Conservation (phyloP, 2,888 invertebrate genomes). For the Scaptomyza caliginosa region DNA sequence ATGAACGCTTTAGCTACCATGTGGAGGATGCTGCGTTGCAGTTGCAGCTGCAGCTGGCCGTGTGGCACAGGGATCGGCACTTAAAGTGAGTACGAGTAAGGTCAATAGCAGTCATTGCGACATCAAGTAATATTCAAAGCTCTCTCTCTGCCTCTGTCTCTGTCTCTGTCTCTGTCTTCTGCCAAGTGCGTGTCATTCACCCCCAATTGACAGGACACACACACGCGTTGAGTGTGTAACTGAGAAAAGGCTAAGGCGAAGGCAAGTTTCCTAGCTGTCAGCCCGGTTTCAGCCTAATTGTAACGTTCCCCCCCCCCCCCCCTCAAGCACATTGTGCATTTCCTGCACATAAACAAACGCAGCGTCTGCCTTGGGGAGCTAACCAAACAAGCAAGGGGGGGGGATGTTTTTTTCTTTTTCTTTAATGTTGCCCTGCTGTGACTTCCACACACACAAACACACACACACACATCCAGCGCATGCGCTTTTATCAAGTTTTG, state of each 20-base stretch:
- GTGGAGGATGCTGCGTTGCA: conserved; percentile 27
- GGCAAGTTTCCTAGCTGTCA: background rate
- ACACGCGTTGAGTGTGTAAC: background rate
- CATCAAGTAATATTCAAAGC: conserved; percentile 1
- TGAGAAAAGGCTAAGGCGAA: conserved; percentile 47
- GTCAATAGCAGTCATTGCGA: conserved; percentile 70
- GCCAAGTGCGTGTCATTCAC: conserved; percentile 60
- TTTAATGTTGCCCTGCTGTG: background rate
- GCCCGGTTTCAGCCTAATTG: conserved; percentile 62
- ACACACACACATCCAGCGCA: conserved; percentile 43
- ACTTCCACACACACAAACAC: conserved; percentile 21
- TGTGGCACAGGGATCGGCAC: conserved; percentile 93
- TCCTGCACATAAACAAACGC: conserved; percentile 72
- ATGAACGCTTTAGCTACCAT: conserved; percentile 90
- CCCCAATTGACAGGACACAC: conserved; percentile 40
- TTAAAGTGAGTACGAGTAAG: conserved; percentile 89
- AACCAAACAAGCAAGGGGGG: background rate
- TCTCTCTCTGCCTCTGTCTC: conserved; percentile 15
- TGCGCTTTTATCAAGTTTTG: conserved; percentile 29
- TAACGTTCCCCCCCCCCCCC: too few species aligned
- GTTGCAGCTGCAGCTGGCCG: conserved; percentile 88
- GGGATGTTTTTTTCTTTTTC: background rate
- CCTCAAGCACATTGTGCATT: conserved; percentile 70
- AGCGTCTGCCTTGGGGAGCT: conserved; percentile 3
- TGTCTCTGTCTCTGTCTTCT: conserved; percentile 9